These are phyloP conservation scores for Archaeoteleia sp. DNA, from an alignment of 2,888 invertebrate genomes.

Conservation along the genomic window DNA sequence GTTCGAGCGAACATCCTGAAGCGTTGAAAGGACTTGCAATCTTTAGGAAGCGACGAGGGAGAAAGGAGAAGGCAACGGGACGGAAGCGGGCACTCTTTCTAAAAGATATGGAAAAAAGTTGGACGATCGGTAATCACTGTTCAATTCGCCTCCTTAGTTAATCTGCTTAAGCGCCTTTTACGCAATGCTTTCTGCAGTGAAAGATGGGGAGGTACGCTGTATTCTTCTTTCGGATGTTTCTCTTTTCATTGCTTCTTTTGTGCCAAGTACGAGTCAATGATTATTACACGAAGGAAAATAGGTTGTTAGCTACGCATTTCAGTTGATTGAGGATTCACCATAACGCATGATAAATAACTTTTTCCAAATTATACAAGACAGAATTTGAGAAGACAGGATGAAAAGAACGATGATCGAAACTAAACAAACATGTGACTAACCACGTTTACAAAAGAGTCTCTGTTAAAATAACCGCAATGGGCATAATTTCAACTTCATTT, in stretches of 20 bases:
- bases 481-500: too few species aligned
- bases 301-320: slow-evolving; percentile 21
- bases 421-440: too few species aligned
- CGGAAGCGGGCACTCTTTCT: slow-evolving; percentile 55
- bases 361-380: slow-evolving; percentile 22
- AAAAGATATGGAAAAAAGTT: slow-evolving; percentile 47
- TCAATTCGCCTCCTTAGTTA: slow-evolving; percentile 53
- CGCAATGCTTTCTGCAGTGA: slow-evolving; percentile 46
- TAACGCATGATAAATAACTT: slow-evolving; percentile 33
- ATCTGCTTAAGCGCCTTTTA: slow-evolving; percentile 54
- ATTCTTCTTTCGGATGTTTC: slow-evolving; percentile 34
- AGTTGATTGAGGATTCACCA: slow-evolving; percentile 36
- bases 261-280: slow-evolving; percentile 42
- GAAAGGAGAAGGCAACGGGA: slow-evolving; percentile 51
- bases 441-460: too few species aligned
- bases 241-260: slow-evolving; percentile 37
- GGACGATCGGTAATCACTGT: slow-evolving; percentile 54
- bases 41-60: slow-evolving; percentile 45
- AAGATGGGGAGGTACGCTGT: slow-evolving; percentile 22
- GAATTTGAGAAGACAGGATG: slow-evolving; percentile 19
- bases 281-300: slow-evolving; percentile 46
- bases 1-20: slow-evolving; percentile 67
- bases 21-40: slow-evolving; percentile 51
- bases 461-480: too few species aligned
- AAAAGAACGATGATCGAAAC: slow-evolving; percentile 13